phyloP scores from a whole-genome alignment of 2,888 invertebrate genomes.

The Mesochorus sp. region DNA sequence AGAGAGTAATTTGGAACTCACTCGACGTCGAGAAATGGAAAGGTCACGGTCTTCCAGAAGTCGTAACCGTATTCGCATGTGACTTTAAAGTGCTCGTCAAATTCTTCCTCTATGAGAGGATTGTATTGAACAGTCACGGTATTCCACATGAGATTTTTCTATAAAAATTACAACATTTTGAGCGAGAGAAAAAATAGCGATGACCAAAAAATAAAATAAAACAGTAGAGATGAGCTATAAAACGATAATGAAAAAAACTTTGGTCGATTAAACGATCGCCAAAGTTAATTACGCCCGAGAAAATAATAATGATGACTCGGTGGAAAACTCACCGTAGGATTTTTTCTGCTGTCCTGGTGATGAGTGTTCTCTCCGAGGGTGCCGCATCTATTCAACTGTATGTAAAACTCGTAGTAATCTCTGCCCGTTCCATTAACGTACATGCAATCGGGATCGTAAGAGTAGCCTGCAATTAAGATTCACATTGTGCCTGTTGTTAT shows the following conservation, averaged over 20 bases:
- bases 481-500: slow-evolving; percentile 32
- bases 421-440: slow-evolving; percentile 96
- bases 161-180: slow-evolving; percentile 71
- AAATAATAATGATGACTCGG: slow-evolving; percentile 10
- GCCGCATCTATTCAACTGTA: slow-evolving; percentile 95
- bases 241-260: background rate
- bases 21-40: slow-evolving; percentile 97
- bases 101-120: slow-evolving; percentile 95
- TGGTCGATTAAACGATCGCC: background rate
- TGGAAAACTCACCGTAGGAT: slow-evolving; percentile 89
- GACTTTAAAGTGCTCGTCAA: slow-evolving; percentile 97
- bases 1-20: slow-evolving; percentile 84
- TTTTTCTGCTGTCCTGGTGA: slow-evolving; percentile 92
- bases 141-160: slow-evolving; percentile 98
- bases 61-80: slow-evolving; percentile 98
- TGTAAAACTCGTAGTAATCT: slow-evolving; percentile 96
- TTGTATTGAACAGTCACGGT: slow-evolving; percentile 97
- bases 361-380: slow-evolving; percentile 94
- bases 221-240: background rate
- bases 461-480: slow-evolving; percentile 87
- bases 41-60: slow-evolving; percentile 98
- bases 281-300: background rate
- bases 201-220: background rate
- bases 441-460: slow-evolving; percentile 96
- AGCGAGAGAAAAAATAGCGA: background rate